Percentiles rank a stretch among this genome's conserved stretches.
phyloP scores from a whole-genome alignment of 2,888 invertebrate genomes.

The Smittia aterrima region DNA sequence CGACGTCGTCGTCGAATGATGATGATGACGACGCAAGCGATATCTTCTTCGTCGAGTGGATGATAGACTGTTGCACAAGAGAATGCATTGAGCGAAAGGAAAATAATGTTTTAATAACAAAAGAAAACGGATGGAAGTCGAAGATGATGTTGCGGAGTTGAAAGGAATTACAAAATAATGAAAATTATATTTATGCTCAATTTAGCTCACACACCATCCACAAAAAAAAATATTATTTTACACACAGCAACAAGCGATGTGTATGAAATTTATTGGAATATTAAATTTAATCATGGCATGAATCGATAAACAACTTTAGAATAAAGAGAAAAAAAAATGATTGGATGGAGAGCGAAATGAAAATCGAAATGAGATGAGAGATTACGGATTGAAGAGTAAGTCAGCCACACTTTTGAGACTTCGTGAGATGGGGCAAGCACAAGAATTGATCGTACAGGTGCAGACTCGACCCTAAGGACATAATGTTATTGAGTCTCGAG shows the following conservation, averaged over 20 bases:
- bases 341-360: background rate
- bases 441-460: slow-evolving; percentile 14
- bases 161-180: background rate
- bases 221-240: no score
- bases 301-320: slow-evolving; percentile 21
- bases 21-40: background rate
- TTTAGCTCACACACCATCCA: background rate
- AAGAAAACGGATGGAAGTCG: background rate
- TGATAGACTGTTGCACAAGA: background rate
- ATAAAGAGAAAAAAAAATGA: slow-evolving; percentile 6
- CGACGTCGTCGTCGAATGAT: background rate
- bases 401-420: background rate
- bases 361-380: background rate
- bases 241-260: background rate
- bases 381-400: background rate
- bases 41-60: background rate
- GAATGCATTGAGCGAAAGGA: background rate
- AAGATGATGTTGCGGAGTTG: background rate
- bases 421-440: no score
- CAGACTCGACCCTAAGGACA: slow-evolving; percentile 20
- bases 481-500: background rate
- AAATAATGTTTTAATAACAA: slow-evolving; percentile 1
- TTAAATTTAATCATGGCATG: slow-evolving; percentile 27
- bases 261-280: slow-evolving; percentile 24
- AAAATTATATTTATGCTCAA: background rate